Conservation (phyloP, 2,113 vertebrate genomes). For the Microcebus tavaratra region DNA sequence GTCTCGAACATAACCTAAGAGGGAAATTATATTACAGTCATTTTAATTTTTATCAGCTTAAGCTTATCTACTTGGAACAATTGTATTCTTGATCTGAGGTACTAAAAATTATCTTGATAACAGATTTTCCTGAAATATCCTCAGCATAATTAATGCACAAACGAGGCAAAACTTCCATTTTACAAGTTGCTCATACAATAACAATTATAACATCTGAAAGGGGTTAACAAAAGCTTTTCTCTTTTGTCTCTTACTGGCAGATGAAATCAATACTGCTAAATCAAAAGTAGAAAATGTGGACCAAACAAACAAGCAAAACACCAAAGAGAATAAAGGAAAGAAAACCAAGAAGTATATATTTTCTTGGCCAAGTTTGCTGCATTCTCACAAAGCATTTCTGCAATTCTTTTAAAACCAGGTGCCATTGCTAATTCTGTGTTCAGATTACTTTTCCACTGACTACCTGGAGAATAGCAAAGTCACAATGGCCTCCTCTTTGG, state of each 20-base stretch:
- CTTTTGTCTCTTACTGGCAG: background rate
- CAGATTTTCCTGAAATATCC: background rate
- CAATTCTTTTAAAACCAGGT: conserved; percentile 6
- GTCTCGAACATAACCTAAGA: background rate
- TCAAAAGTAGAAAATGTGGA: background rate
- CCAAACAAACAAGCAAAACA: background rate
- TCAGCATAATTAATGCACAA: background rate
- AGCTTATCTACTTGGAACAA: background rate
- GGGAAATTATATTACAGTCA: background rate
- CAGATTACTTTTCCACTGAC: background rate
- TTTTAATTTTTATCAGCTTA: background rate
- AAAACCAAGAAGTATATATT: background rate
- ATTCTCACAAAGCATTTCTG: background rate
- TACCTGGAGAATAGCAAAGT: background rate
- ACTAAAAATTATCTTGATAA: background rate
- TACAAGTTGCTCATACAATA: background rate
- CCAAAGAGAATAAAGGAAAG: background rate
- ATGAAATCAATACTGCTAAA: background rate
- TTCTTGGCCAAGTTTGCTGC: background rate
- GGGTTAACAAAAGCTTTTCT: background rate
- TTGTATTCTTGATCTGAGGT: background rate
- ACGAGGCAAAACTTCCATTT: background rate
- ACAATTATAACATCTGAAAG: background rate
- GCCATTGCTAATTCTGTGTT: background rate
- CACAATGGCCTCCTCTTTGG: background rate